phyloP scores from a whole-genome alignment of 37 sponge, comb jelly and placozoan genomes.

The Halisarca cf. caerulea region DNA sequence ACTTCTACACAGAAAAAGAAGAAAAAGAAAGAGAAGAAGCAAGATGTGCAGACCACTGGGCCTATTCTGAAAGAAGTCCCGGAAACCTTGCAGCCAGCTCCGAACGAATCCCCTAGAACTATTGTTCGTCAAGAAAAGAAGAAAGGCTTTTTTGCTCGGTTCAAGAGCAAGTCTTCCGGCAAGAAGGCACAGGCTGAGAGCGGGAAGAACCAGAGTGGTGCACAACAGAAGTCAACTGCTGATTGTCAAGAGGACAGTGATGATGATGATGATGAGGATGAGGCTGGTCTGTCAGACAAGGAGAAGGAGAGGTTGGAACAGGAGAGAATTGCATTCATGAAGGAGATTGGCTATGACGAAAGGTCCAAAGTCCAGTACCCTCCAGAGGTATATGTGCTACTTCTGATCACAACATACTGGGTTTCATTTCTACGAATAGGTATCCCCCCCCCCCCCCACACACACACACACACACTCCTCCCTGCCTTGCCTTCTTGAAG shows the following conservation, averaged over 20 bases:
- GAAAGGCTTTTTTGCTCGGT: constrained; percentile 52
- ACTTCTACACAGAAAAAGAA: not conserved
- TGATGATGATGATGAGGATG: not conserved
- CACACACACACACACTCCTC: no score
- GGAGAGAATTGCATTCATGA: constrained; percentile 43
- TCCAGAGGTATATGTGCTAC: constrained; percentile 41
- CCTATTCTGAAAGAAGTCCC: not conserved
- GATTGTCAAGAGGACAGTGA: not conserved
- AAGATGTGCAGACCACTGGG: not conserved
- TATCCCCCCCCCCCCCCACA: no score
- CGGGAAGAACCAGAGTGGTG: not conserved
- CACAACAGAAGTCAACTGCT: constrained; percentile 35
- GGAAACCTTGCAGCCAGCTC: no score
- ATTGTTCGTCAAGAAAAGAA: constrained; percentile 18
- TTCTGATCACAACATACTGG: no score
- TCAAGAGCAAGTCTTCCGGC: not conserved
- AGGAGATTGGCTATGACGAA: constrained; percentile 71
- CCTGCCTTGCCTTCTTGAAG: no score
- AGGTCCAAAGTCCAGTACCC: constrained; percentile 44
- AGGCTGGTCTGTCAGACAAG: not conserved
- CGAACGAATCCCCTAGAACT: no score
- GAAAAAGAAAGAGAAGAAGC: not conserved
- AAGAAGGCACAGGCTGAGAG: not conserved
- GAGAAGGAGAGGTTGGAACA: constrained; percentile 9
- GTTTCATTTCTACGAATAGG: no score